Evolutionary conservation across 2,888 invertebrate genomes (phyloP).

Genomic region (Tigriopus californicus): DNA sequence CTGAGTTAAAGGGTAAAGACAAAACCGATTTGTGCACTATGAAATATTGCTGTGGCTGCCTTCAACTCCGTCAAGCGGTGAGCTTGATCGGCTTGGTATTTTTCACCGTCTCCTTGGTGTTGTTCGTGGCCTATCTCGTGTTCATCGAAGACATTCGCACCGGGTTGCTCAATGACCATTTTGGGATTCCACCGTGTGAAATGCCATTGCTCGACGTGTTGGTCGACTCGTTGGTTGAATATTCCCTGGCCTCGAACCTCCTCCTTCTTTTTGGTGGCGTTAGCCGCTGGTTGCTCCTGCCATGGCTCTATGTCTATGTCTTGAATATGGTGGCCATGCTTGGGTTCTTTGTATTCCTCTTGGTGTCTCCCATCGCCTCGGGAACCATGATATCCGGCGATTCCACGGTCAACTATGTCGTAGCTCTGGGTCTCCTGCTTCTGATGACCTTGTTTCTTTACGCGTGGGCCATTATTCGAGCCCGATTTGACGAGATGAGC

Average conservation of each 20-base stretch:
- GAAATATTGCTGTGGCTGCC: slow-evolving; percentile 5
- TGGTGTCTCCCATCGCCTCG: background rate
- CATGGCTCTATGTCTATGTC: slow-evolving; percentile 10
- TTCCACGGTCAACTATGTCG: background rate
- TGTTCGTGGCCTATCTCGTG: slow-evolving; percentile 12
- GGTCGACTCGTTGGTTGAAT: slow-evolving; percentile 12
- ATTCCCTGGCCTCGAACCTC: slow-evolving; percentile 8
- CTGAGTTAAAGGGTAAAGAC: too few species aligned
- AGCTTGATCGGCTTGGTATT: slow-evolving; percentile 2
- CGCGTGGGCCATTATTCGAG: background rate
- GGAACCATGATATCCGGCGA: background rate
- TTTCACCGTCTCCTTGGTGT: background rate
- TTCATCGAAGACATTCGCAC: slow-evolving; percentile 13
- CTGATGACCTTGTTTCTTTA: background rate
- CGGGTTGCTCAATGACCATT: background rate
- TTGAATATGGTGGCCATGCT: background rate
- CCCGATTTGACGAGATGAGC: background rate
- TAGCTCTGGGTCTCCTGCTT: background rate
- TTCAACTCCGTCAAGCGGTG: background rate
- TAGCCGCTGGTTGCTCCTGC: slow-evolving; percentile 13
- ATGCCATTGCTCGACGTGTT: slow-evolving; percentile 1
- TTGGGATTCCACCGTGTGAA: slow-evolving; percentile 9
- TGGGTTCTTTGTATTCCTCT: background rate
- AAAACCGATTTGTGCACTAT: background rate
- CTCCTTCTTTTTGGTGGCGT: slow-evolving; percentile 5